These are phyloP conservation scores for Lampris megalopsis DNA, from an alignment of 2,113 vertebrate genomes.

Conservation along the genomic window DNA sequence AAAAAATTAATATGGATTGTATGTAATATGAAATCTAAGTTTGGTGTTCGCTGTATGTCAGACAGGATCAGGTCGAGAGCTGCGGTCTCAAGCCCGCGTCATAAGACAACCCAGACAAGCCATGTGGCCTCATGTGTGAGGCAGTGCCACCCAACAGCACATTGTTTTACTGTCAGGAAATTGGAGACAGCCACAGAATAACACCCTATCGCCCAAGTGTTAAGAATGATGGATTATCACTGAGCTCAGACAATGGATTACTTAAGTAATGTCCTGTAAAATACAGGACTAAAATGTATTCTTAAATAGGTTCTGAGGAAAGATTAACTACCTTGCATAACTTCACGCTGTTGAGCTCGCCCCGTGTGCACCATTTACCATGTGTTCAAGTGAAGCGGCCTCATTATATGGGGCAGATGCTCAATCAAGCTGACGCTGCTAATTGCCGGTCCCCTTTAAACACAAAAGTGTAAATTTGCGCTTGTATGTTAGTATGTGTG, in stretches of 20 bases:
- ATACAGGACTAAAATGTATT: constrained; percentile 40
- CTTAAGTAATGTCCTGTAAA: constrained; percentile 38
- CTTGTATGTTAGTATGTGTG: background rate
- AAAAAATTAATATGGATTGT: too few species aligned
- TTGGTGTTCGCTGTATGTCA: too few species aligned
- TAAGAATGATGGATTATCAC: constrained; percentile 50
- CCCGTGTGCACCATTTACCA: constrained; percentile 52
- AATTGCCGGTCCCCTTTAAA: constrained; percentile 44
- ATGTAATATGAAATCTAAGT: too few species aligned
- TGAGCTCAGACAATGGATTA: constrained; percentile 44
- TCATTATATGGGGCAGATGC: constrained; percentile 64
- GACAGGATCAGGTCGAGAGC: too few species aligned
- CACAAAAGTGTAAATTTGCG: background rate
- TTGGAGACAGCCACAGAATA: constrained; percentile 46
- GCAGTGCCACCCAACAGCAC: constrained; percentile 7
- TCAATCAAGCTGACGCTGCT: constrained; percentile 59
- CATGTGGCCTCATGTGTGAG: too few species aligned
- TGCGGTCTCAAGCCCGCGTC: too few species aligned
- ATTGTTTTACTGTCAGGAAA: constrained; percentile 35
- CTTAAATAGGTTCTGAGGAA: constrained; percentile 49
- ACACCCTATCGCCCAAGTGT: constrained; percentile 19
- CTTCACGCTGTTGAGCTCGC: constrained; percentile 42
- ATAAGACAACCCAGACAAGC: too few species aligned
- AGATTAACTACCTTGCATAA: constrained; percentile 56
- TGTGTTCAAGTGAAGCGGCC: constrained; percentile 52